Base-by-base conservation (phyloP, 2,113 vertebrate species). In the Indicator indicator region DNA sequence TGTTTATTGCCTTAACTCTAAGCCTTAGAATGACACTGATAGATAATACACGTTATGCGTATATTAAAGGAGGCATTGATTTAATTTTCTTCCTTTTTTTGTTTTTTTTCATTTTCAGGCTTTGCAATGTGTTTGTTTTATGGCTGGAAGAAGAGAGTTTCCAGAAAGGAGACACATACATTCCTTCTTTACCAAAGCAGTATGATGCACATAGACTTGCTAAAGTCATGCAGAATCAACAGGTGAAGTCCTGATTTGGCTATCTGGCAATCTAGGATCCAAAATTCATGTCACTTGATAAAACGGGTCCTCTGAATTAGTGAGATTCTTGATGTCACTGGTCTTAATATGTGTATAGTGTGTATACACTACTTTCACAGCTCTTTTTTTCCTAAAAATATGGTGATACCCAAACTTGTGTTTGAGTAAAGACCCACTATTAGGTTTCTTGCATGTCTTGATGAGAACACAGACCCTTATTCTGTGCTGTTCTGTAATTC, bases 101-200 rank as follows among this genome's bases (percentile, higher is more conserved):
- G 65, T 6, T 5, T 83, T 83, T 46, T 17, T 9, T 14, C 36
- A 7, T 60, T 56, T 77, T 48, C 86, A 99, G 99, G 96, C 98
- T 99, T 95, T 99, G 99, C 97, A 98, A 98, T 86, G 98, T 99
- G 19, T 99, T 99, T 97, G 92, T 98, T 67, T 52, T 99, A 83
- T 99, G 99, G 99, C 63, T 99, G 96, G 99, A 99, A 95, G 99
- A 99, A 95, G 99, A 99, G 87, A 99, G 91, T 85, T 98, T 99
- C 90, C 99, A 99, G 94, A 99, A 98, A 85, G 98, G 99, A 95
- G 98, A 99, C 86, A 98, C 98, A 1, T 99, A 99, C 93, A 97
- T 99, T 88, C 99, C 99, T 81, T 99, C 99, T 91, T 97, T 99
- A 82, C 99, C 99, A 33, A 98, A 98, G 77, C 98, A 99, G 46